These are phyloP conservation scores for Heliconius eleuchia DNA, from an alignment of 1,140 invertebrate species.

Conservation along the genomic window DNA sequence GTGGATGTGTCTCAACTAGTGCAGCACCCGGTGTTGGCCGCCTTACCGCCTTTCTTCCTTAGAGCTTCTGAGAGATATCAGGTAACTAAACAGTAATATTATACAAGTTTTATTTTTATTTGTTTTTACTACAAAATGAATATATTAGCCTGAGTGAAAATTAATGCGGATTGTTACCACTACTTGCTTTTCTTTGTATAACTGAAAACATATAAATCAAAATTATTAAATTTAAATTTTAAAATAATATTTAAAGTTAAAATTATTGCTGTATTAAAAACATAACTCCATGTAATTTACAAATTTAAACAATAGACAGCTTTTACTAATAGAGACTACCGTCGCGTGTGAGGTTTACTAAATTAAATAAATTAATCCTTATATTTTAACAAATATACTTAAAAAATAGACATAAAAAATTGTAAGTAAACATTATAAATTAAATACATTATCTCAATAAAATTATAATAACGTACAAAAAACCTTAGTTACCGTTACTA, in stretches of 20 bases:
- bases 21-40: constrained; percentile 91
- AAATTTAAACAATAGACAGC: no score
- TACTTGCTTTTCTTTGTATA: no score
- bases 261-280: neutral
- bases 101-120: neutral
- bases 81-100: constrained; percentile 46
- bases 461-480: neutral
- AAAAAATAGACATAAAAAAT: no score
- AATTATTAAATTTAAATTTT: neutral
- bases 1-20: constrained; percentile 91
- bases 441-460: no score
- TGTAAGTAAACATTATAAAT: no score
- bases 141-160: neutral
- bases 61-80: constrained; percentile 95
- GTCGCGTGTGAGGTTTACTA: no score
- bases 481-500: neutral
- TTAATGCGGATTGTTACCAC: no score
- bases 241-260: neutral
- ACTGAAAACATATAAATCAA: no score
- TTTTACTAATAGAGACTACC: no score
- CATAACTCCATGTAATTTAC: no score
- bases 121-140: neutral
- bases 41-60: constrained; percentile 91
- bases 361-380: neutral
- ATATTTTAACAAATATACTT: neutral